Evolutionary conservation across 2,888 invertebrate species (phyloP).

Genomic region (Heliconius sara): DNA sequence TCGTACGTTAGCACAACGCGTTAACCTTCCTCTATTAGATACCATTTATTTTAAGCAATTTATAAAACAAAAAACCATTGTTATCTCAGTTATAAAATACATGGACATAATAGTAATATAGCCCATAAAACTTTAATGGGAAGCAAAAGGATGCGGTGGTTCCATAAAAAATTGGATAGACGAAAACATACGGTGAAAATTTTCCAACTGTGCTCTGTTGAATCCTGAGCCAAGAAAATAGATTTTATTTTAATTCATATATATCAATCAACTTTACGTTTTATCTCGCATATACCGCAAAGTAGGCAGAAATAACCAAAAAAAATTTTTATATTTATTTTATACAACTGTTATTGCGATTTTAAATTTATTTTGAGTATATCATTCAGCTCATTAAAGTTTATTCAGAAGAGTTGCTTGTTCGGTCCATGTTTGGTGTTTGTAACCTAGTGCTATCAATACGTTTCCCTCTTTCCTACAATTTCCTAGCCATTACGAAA

Average conservation of each 20-base stretch:
- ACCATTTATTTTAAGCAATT: conserved; percentile 28
- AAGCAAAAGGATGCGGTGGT: conserved; percentile 45
- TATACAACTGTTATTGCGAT: too few relatives aligned
- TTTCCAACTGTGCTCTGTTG: background rate
- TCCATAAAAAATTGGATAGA: conserved; percentile 42
- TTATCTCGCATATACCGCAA: background rate
- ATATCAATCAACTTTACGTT: background rate
- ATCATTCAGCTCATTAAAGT: too few relatives aligned
- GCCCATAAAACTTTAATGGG: conserved; percentile 50
- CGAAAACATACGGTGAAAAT: conserved; percentile 33
- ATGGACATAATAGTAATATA: conserved; percentile 44
- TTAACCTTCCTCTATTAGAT: background rate
- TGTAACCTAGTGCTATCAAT: too few relatives aligned
- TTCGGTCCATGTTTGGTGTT: too few relatives aligned
- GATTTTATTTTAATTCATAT: background rate
- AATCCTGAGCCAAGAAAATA: background rate
- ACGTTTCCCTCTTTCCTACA: too few relatives aligned
- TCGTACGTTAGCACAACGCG: background rate
- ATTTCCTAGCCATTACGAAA: too few relatives aligned
- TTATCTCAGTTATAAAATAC: conserved; percentile 46
- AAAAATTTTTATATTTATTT: too few relatives aligned
- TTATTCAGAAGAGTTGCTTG: too few relatives aligned
- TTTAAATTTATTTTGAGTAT: too few relatives aligned
- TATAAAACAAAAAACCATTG: conserved; percentile 37
- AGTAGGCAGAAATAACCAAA: too few relatives aligned